Evolutionary conservation across 2,113 vertebrate species (phyloP), one percentile per base, ranked within the genome.

Genomic region (Oryzias javanicus): DNA sequence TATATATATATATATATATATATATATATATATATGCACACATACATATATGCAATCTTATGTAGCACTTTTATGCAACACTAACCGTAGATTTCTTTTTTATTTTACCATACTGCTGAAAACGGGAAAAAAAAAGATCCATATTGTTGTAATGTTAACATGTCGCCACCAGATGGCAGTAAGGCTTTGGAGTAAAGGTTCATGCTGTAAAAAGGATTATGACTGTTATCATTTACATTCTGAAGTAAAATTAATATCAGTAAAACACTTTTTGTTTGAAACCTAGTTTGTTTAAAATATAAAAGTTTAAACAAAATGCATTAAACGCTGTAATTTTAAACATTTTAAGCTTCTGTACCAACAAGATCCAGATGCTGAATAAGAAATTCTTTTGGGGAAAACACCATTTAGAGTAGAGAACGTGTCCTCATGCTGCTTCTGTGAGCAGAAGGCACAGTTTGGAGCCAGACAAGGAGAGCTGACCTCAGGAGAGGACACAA

Each of bases 401-500:
- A 22, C 66, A 49, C 40, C 54, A 62, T 65, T 74, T 69, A 55
- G 4, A 57, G 45, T 45, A 49, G 14, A 51, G 56, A 44, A 56
- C 42, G 52, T 60, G 63, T 65, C 76, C 62, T 55, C 42, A 15
- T 66, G 64, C 74, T 56, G 56, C 56, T 53, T 51, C 55, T 5
- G 27, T 5, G 10, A 42, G 49, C 52, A 17, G 59, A 64, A 55
- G 55, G 69, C 51, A 19, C 14, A 14, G 17, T 52, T 49, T 8
- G 15, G 24, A 60, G 42, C 41, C n/a, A 35, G 56, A 1, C 16
- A 64, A 60, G 56, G 61, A 41, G 29, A 50, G 54, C 59, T 77
- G 78, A 80, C 82, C 67, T 74, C 24, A 49, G 57, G 64, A 78
- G 76, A 83, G 78, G 70, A 70, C 78, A 74, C 64, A 72, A 70